Percentiles rank a stretch among this genome's conserved stretches.
These are phyloP conservation scores for Trichomycterus rosablanca DNA, from an alignment of 2,113 vertebrate genomes.

Conservation along the genomic window DNA sequence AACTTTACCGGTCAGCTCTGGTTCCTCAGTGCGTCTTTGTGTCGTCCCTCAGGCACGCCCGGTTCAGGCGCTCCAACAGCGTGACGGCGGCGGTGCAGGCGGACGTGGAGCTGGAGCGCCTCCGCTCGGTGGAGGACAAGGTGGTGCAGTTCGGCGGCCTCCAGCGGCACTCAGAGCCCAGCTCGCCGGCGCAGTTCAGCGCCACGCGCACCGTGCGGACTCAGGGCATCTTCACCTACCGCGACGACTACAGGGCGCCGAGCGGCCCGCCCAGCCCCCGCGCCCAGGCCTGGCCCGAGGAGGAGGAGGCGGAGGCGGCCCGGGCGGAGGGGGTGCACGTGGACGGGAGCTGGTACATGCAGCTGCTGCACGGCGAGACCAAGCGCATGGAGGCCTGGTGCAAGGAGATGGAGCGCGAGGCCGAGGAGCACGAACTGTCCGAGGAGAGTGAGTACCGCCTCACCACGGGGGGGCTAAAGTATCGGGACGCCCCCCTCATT, in stretches of 20 bases:
- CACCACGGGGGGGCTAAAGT: too few species aligned
- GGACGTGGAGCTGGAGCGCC: slow-evolving; percentile 91
- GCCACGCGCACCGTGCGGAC: slow-evolving; percentile 92
- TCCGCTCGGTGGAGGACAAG: slow-evolving; percentile 92
- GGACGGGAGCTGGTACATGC: slow-evolving; percentile 95
- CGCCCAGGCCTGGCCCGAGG: slow-evolving; percentile 82
- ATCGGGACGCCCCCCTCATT: too few species aligned
- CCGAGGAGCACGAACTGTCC: slow-evolving; percentile 89
- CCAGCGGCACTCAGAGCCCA: slow-evolving; percentile 93
- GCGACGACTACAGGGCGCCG: slow-evolving; percentile 90
- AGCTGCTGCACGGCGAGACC: slow-evolving; percentile 91
- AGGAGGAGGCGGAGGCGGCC: slow-evolving; percentile 78
- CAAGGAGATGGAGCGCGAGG: slow-evolving; percentile 95
- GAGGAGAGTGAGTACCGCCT: slow-evolving; percentile 88
- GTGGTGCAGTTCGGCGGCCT: slow-evolving; percentile 91
- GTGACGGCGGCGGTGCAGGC: slow-evolving; percentile 96
- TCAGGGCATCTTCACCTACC: slow-evolving; percentile 95
- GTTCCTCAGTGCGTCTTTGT: not conserved
- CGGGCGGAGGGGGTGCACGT: slow-evolving; percentile 81
- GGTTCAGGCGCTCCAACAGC: slow-evolving; percentile 96
- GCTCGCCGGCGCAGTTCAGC: slow-evolving; percentile 92
- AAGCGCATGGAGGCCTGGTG: slow-evolving; percentile 95
- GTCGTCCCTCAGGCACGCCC: slow-evolving; percentile 72
- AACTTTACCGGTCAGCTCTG: too few species aligned
- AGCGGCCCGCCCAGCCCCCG: slow-evolving; percentile 81